phyloP scores from a whole-genome alignment of 2,113 vertebrate species.

The Polyodon spathula region DNA sequence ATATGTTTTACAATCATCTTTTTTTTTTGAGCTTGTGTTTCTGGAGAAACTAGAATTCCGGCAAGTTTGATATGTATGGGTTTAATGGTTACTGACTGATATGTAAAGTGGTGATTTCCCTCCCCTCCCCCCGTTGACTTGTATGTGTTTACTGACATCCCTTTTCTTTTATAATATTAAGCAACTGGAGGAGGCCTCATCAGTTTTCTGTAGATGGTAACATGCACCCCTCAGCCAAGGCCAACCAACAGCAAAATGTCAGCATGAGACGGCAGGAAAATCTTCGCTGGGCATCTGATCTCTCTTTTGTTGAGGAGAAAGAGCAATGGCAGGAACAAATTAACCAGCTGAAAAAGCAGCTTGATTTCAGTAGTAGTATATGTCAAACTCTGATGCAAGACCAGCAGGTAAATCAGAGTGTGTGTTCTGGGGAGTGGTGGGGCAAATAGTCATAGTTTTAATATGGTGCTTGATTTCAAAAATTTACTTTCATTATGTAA shows the following conservation, averaged over 20 bases:
- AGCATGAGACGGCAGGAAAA: conserved; percentile 80
- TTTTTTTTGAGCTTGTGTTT: too few relatives aligned
- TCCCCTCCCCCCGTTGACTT: too few relatives aligned
- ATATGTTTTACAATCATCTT: too few relatives aligned
- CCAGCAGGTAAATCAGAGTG: conserved; percentile 69
- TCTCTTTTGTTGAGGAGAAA: conserved; percentile 76
- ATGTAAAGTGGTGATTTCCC: too few relatives aligned
- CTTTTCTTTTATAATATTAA: conserved; percentile 3
- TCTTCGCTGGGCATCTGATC: conserved; percentile 80
- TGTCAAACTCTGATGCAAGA: conserved; percentile 94
- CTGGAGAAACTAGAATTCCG: too few relatives aligned
- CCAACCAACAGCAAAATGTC: conserved; percentile 61
- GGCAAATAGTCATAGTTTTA: too few relatives aligned
- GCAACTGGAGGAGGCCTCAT: conserved; percentile 63
- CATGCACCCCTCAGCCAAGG: conserved; percentile 50
- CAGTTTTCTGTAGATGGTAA: conserved; percentile 59
- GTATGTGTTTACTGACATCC: too few relatives aligned
- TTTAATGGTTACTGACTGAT: too few relatives aligned
- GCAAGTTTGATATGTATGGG: too few relatives aligned
- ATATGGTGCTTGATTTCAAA: too few relatives aligned
- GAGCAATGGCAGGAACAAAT: conserved; percentile 85
- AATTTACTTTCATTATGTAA: too few relatives aligned
- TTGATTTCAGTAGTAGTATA: conserved; percentile 87
- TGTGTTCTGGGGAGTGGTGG: too few relatives aligned
- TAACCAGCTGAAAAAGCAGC: conserved; percentile 79